A percentile compares a stretch with the other conserved stretches of the same genome.
Evolutionary conservation across 1,140 invertebrate genomes (phyloP).

Genomic region (Kradibia gibbosae): DNA sequence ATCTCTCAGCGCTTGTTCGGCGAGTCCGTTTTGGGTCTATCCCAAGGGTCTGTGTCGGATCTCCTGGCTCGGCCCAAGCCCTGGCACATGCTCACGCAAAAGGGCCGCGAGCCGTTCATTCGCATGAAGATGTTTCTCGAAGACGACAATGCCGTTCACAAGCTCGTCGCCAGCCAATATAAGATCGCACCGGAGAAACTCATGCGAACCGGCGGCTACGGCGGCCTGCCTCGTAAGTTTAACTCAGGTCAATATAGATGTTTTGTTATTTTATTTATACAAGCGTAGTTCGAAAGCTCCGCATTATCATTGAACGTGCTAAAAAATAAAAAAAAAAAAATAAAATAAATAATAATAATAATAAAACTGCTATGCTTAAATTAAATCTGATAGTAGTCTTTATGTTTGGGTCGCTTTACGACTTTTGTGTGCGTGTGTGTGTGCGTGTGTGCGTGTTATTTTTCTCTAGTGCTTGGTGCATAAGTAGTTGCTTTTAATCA

Average conservation of each 20-base stretch:
- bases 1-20: slow-evolving; percentile 99
- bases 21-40: slow-evolving; percentile 96
- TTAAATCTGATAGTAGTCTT: too few relatives aligned
- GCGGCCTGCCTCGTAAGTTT: slow-evolving; percentile 85
- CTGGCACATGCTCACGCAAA: slow-evolving; percentile 98
- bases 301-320: not conserved
- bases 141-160: slow-evolving; percentile 97
- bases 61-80: slow-evolving; percentile 94
- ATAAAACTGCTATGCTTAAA: too few relatives aligned
- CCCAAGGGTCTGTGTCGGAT: slow-evolving; percentile 96
- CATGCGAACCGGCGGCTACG: slow-evolving; percentile 94
- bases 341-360: too few relatives aligned
- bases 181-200: slow-evolving; percentile 97
- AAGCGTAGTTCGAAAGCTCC: slow-evolving; percentile 65
- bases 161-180: slow-evolving; percentile 96
- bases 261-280: slow-evolving; percentile 70
- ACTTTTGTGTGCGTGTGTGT: too few relatives aligned
- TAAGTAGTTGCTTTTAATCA: too few relatives aligned
- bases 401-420: too few relatives aligned
- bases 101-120: slow-evolving; percentile 97
- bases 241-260: slow-evolving; percentile 73
- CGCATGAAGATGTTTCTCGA: slow-evolving; percentile 99
- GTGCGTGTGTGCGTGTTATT: too few relatives aligned
- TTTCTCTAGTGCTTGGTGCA: too few relatives aligned
- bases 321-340: too few relatives aligned